These are phyloP conservation scores for Delichon dasypus DNA, from an alignment of 2,797 vertebrate species.

Conservation along the genomic window DNA sequence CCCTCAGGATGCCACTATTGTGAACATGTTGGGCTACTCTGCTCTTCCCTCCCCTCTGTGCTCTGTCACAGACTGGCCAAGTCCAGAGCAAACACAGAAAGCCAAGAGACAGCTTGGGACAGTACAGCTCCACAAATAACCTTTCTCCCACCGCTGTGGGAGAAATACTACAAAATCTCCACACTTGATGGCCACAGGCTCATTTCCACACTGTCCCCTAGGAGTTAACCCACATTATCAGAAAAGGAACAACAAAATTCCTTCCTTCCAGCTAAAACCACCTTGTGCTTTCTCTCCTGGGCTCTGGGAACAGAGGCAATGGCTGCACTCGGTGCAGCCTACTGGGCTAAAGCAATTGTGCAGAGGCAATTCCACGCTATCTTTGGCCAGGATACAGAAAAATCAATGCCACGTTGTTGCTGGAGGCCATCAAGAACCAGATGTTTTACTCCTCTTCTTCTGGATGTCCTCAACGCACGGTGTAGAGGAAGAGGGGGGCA, in stretches of 20 bases:
- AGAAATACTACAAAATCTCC: not conserved
- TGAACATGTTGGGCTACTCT: not conserved
- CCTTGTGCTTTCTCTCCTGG: not conserved
- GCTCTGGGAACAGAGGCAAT: not conserved
- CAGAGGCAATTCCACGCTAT: not conserved
- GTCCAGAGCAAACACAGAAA: not conserved
- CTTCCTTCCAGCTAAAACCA: slow-evolving; percentile 18
- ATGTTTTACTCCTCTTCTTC: not conserved
- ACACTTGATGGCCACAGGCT: not conserved
- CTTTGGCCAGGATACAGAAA: not conserved
- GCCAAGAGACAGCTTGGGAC: not conserved
- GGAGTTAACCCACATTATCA: not conserved
- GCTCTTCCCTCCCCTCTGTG: not conserved
- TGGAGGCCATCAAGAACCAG: not conserved
- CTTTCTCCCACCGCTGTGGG: not conserved
- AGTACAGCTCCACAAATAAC: not conserved
- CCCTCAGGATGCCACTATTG: fast-evolving
- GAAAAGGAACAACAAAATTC: slow-evolving; percentile 13
- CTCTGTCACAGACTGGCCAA: not conserved
- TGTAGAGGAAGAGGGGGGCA: not conserved
- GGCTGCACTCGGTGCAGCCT: not conserved
- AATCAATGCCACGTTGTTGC: fast-evolving
- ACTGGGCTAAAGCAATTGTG: not conserved
- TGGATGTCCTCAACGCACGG: not conserved
- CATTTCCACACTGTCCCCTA: not conserved